These are phyloP conservation scores for Bugula neritina DNA, from an alignment of 2,888 invertebrate species.

Conservation along the genomic window DNA sequence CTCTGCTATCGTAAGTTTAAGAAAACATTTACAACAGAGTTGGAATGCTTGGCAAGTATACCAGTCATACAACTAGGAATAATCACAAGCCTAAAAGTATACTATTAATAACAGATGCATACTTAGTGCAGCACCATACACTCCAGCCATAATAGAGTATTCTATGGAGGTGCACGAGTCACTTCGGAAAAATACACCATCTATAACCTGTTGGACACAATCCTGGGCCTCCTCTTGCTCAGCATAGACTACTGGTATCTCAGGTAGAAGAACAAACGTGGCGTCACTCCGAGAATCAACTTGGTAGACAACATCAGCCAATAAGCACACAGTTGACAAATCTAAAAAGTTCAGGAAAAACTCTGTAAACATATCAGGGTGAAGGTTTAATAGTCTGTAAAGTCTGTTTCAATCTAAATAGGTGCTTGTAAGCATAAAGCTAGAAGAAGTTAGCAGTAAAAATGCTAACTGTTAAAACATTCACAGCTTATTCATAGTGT, in stretches of 20 bases:
- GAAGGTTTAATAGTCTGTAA: too few relatives aligned
- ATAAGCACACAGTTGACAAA: conserved; percentile 28
- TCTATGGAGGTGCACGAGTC: conserved; percentile 30
- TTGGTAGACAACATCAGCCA: conserved; percentile 24
- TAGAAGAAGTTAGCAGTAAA: too few relatives aligned
- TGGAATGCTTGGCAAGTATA: too few relatives aligned
- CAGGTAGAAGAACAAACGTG: neutral
- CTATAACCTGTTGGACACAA: conserved; percentile 28
- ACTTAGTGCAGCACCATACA: conserved; percentile 31
- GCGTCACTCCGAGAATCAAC: neutral
- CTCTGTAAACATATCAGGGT: too few relatives aligned
- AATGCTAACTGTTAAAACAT: too few relatives aligned
- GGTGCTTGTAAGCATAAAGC: too few relatives aligned
- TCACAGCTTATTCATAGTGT: too few relatives aligned
- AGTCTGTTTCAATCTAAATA: too few relatives aligned
- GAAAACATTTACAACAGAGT: too few relatives aligned
- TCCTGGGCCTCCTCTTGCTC: neutral
- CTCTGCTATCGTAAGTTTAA: too few relatives aligned
- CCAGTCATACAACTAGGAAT: too few relatives aligned
- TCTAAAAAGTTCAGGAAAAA: too few relatives aligned
- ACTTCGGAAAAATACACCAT: conserved; percentile 21
- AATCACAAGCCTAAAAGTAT: neutral
- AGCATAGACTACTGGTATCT: neutral
- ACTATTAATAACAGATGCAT: conserved; percentile 11
- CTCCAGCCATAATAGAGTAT: conserved; percentile 33